phyloP scores from a whole-genome alignment of 2,888 invertebrate genomes.

The Oxystoma pomonae region DNA sequence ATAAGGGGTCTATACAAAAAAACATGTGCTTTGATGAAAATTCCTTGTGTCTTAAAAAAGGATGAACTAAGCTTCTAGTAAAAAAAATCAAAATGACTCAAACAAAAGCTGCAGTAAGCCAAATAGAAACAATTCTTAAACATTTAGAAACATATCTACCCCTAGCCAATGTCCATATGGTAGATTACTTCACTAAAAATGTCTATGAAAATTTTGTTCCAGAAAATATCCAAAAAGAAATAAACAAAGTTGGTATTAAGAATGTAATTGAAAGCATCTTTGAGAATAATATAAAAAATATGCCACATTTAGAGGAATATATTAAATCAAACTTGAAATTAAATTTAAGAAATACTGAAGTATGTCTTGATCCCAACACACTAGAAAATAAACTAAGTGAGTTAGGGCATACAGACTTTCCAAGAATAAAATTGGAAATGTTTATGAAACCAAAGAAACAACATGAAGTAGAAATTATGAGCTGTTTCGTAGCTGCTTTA shows the following conservation, averaged over 20 bases:
- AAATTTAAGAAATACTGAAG: slow-evolving; percentile 39
- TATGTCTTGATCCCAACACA: slow-evolving; percentile 48
- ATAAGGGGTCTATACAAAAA: slow-evolving; percentile 68
- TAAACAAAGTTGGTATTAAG: slow-evolving; percentile 47
- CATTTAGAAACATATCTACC: slow-evolving; percentile 59
- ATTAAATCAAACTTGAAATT: slow-evolving; percentile 35
- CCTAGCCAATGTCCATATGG: slow-evolving; percentile 75
- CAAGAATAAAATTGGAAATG: slow-evolving; percentile 51
- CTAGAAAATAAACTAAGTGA: slow-evolving; percentile 44
- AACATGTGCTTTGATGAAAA: slow-evolving; percentile 63
- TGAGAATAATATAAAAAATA: slow-evolving; percentile 31
- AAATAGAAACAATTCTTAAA: slow-evolving; percentile 51
- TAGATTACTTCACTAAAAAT: slow-evolving; percentile 61
- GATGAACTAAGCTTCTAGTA: slow-evolving; percentile 56
- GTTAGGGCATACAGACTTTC: slow-evolving; percentile 41
- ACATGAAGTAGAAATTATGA: slow-evolving; percentile 72
- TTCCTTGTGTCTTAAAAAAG: slow-evolving; percentile 51
- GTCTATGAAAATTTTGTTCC: slow-evolving; percentile 60
- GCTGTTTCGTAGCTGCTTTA: slow-evolving; percentile 56
- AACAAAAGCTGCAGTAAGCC: slow-evolving; percentile 39
- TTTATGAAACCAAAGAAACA: slow-evolving; percentile 79
- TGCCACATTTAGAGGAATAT: slow-evolving; percentile 35
- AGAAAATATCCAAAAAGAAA: slow-evolving; percentile 49
- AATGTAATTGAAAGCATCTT: slow-evolving; percentile 53
- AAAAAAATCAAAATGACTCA: slow-evolving; percentile 28